Conservation (phyloP, 2,888 invertebrate genomes). For the Sialis fuliginosa region DNA sequence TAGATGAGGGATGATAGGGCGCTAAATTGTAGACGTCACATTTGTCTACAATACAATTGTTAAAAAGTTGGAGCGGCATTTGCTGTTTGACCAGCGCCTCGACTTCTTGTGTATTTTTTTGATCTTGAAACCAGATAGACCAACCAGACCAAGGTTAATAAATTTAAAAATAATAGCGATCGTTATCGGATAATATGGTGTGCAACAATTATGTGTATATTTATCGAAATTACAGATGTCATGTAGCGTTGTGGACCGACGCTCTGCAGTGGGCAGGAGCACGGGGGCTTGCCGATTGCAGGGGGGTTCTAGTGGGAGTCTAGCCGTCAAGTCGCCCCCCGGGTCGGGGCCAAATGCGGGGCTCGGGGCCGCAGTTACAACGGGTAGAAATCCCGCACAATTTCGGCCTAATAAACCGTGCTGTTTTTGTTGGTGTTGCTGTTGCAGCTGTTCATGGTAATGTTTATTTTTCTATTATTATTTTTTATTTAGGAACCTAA, state of each 20-base stretch:
- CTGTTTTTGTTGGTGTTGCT: constrained; percentile 51
- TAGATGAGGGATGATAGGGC: too few species aligned
- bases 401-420: constrained; percentile 35
- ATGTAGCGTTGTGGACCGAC: constrained; percentile 32
- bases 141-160: too few species aligned
- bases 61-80: too few species aligned
- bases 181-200: too few species aligned
- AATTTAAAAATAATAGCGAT: too few species aligned
- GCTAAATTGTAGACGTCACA: too few species aligned
- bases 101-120: too few species aligned
- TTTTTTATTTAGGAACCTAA: background rate
- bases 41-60: too few species aligned
- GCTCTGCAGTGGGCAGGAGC: constrained; percentile 1
- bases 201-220: too few species aligned
- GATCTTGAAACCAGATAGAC: too few species aligned
- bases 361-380: constrained; percentile 22
- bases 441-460: constrained; percentile 53
- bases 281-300: constrained; percentile 24
- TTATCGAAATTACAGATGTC: constrained; percentile 27
- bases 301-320: constrained; percentile 16
- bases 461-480: constrained; percentile 8
- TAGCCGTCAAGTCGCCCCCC: constrained; percentile 10
- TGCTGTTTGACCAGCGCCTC: too few species aligned
- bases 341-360: background rate
- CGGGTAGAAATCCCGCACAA: constrained; percentile 24